Conservation (phyloP, 2,888 invertebrate species). For the Ectobius pallidus region DNA sequence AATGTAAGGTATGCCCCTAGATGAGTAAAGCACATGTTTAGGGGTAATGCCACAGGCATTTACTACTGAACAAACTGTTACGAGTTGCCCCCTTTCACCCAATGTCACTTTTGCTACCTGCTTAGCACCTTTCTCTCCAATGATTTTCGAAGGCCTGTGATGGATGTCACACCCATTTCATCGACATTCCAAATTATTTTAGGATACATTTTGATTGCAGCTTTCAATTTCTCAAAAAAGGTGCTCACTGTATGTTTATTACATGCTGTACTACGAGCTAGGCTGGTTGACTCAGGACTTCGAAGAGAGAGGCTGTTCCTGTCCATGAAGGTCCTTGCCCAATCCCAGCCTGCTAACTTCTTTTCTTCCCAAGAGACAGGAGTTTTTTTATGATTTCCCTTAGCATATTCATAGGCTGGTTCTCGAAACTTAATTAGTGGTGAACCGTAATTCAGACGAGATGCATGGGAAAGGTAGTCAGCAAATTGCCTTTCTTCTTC, state of each 20-base stretch:
- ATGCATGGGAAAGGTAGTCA: too few species aligned
- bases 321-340: constrained; percentile 44
- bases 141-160: constrained; percentile 19
- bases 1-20: too few species aligned
- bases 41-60: constrained; percentile 30
- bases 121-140: constrained; percentile 22
- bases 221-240: constrained; percentile 44
- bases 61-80: constrained; percentile 19
- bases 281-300: constrained; percentile 43
- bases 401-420: constrained; percentile 25
- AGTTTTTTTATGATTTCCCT: not conserved
- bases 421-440: not conserved
- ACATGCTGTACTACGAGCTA: constrained; percentile 41
- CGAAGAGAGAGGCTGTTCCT: constrained; percentile 43
- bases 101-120: constrained; percentile 11
- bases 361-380: constrained; percentile 6
- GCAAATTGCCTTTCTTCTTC: too few species aligned
- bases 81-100: constrained; percentile 8
- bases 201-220: constrained; percentile 36
- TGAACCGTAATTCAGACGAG: constrained; percentile 19
- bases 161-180: not conserved
- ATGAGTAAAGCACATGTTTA: too few species aligned
- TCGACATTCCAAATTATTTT: constrained; percentile 16
- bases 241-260: constrained; percentile 42
- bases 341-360: constrained; percentile 14